Evolutionary conservation across 2,113 vertebrate species (phyloP), one percentile per base, ranked within the genome.

Genomic region (Suncus etruscus): DNA sequence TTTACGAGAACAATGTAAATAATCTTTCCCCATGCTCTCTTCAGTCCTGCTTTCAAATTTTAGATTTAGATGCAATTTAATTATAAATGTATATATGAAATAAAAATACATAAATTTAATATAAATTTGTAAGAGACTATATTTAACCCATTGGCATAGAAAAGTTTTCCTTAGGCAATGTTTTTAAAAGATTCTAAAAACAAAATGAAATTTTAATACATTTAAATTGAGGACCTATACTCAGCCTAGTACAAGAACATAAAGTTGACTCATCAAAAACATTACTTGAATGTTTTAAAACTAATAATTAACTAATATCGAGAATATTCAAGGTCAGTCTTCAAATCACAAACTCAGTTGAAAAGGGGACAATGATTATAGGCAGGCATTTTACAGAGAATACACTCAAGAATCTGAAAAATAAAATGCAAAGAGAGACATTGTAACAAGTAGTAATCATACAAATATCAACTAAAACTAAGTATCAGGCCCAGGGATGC

Each of bases 391-490:
- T 73, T 63, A 76, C 16, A 45, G 87, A 89, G 18, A 29, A n/a
- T 61, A 85, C 85, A 47, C 8, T 9, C 22, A 32, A 80, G 80
- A 47, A 15, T 70, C 63, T 80, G 50, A 69, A 85, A 80, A 85
- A 54, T 16, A 54, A 54, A 54, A 54, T 39, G 8, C 31, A 80
- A 50, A 70, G 18, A 85, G n/a, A 47, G 45, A 51, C 22, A 45
- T 63, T 50, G 14, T 80, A 84, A 81, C 45, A n/a, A 65, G 68
- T 63, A 75, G 27, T 63, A 58, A 88, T 31, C 85, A 74, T 12
- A 27, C 24, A 48, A 91, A 70, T 29, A 50, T 50, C 61, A 75
- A 74, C 15, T 94, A 74, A 79, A 87, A 83, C 54, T 15, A 54
- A 54, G 11, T 54, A 54, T 54, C 12, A 11, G 18, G 54, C 54